These are phyloP conservation scores for Ailuropoda melanoleuca DNA, from an alignment of 2,113 vertebrate genomes.

Conservation along the genomic window DNA sequence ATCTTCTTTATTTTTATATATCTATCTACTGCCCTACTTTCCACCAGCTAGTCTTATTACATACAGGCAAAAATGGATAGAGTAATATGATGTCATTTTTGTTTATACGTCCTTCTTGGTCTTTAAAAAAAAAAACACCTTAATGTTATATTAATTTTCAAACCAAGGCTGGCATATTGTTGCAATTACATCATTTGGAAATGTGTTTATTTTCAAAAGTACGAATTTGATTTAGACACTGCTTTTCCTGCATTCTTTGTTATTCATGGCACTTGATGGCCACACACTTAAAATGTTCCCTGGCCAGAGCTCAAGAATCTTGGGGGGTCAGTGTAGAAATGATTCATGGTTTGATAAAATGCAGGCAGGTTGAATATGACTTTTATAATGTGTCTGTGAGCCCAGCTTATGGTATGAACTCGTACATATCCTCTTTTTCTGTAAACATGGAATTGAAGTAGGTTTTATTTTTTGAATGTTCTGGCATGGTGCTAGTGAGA, in stretches of 20 bases:
- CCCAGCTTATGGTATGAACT: slow-evolving; percentile 74
- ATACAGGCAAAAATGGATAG: slow-evolving; percentile 76
- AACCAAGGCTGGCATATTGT: slow-evolving; percentile 82
- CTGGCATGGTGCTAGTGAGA: slow-evolving; percentile 72
- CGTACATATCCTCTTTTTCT: slow-evolving; percentile 68
- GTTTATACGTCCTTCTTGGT: slow-evolving; percentile 83
- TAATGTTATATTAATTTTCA: slow-evolving; percentile 82
- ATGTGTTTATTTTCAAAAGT: slow-evolving; percentile 81
- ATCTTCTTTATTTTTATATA: background rate
- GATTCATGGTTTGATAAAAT: slow-evolving; percentile 84
- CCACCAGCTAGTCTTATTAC: slow-evolving; percentile 64
- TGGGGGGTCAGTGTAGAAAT: slow-evolving; percentile 58
- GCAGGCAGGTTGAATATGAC: slow-evolving; percentile 80
- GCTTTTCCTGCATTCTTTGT: slow-evolving; percentile 80
- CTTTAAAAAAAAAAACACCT: background rate
- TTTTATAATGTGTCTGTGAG: slow-evolving; percentile 78
- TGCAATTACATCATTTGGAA: slow-evolving; percentile 84
- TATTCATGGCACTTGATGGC: slow-evolving; percentile 80
- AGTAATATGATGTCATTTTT: slow-evolving; percentile 80
- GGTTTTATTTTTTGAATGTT: slow-evolving; percentile 75
- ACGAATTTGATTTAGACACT: slow-evolving; percentile 83
- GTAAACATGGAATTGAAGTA: slow-evolving; percentile 67
- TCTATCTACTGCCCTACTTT: slow-evolving; percentile 45
- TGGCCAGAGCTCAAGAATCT: slow-evolving; percentile 74
- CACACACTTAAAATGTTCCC: slow-evolving; percentile 80